Conservation (phyloP, 1,140 invertebrate genomes). For the Goniozus legneri region DNA sequence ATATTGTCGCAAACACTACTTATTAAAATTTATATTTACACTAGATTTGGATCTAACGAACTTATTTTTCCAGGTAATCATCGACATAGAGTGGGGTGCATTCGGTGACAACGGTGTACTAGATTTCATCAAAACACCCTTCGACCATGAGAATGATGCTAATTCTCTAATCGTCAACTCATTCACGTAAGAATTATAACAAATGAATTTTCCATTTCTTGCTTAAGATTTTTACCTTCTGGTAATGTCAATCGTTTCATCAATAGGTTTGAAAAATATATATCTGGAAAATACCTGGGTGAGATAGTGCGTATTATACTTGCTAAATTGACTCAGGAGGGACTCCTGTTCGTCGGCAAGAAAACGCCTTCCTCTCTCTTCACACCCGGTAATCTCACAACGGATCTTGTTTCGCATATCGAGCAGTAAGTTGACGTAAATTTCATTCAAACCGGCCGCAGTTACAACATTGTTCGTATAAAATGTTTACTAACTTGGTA, state of each 20-base stretch:
- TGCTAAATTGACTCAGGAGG: conserved; percentile 53
- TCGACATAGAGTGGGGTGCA: conserved; percentile 83
- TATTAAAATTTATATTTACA: too few relatives aligned
- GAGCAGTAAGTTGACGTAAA: conserved; percentile 65
- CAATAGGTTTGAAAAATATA: conserved; percentile 66
- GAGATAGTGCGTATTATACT: conserved; percentile 62
- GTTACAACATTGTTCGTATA: background rate
- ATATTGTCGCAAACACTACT: too few relatives aligned
- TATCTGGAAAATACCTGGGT: conserved; percentile 66
- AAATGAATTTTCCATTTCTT: conserved; percentile 2
- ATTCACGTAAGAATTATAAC: conserved; percentile 51
- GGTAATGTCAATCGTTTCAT: too few relatives aligned
- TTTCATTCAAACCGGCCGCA: too few relatives aligned
- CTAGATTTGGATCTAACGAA: too few relatives aligned
- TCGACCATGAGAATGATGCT: conserved; percentile 62
- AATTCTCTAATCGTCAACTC: conserved; percentile 58
- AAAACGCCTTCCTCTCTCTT: conserved; percentile 44
- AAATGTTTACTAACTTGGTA: background rate
- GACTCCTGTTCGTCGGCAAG: conserved; percentile 57
- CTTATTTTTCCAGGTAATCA: conserved; percentile 60
- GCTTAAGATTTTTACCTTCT: too few relatives aligned
- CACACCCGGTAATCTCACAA: conserved; percentile 59
- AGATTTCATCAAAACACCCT: conserved; percentile 73
- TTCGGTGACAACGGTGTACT: conserved; percentile 78
- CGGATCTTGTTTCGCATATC: conserved; percentile 69